Base-by-base conservation (phyloP, 2,797 vertebrate species). In the Liasis olivaceus region DNA sequence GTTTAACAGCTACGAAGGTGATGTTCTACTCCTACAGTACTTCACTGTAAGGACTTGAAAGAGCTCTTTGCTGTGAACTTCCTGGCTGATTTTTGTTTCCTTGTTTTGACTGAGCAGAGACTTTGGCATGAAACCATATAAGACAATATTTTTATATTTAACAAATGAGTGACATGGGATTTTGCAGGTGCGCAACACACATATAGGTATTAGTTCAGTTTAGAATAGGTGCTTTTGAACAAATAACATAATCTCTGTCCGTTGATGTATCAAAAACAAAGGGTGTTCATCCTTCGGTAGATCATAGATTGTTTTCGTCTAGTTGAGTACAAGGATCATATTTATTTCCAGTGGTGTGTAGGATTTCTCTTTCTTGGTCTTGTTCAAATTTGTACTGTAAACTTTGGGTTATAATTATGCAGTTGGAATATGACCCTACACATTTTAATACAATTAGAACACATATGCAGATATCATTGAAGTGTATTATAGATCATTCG, bases 11-110 rank as follows among this genome's bases (percentile, higher is more conserved):
- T 93, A 91, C 17, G 94, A 93, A 96, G 96, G 89, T 22, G 95
- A 96, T 96, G 92, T 96, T 96, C 96, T 96, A 54, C 96, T 95
- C 87, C 93, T 95, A 22, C 95, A 95, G 92, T 77, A 89, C 95
- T 93, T 94, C 95, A 93, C 94, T 96, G 88, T 95, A 94, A 95
- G 88, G 96, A 96, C 93, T 92, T 77, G 89, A 96, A 87, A 94
- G 91, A 94, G 93, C 92, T 93, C 89, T 92, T 92, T 94, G 89
- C 94, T 88, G 91, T 95, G 90, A 94, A 77, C 92, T 72, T 89
- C 26, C 91, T 95, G 94, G 84, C 77, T 94, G 95, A 95, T 58
- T 31, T 85, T 91, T 2, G 51, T 89, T 42, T 42, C 36, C 31
- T 87, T 91, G 59, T 93, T 95, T 95, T 60, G 92, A 92, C 6